These are phyloP conservation scores for Felis catus DNA, from an alignment of 2,113 vertebrate species.

Conservation along the genomic window F.catus_Fca126_mat1.0 CM031419.1:95287001-95287500, in stretches of 20 bases:
- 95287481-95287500: background rate
- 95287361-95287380: background rate
- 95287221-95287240: rapidly evolving
- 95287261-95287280: background rate
- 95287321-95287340: background rate
- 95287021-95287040: too few relatives aligned
- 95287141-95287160: background rate
- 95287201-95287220: background rate
- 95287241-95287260: background rate
- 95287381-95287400: background rate
- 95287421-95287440: background rate
- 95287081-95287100: background rate
- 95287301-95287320: background rate
- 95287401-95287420: rapidly evolving
- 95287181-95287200: too few relatives aligned
- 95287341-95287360: background rate
- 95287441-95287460: too few relatives aligned
- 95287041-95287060: background rate
- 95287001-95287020: background rate
- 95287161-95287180: background rate
- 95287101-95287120: background rate
- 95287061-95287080: background rate
- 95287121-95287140: background rate
- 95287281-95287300: background rate
- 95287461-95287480: background rate